Base-by-base conservation (phyloP, 2,888 invertebrate genomes). In the Galerucella pusilla region DNA sequence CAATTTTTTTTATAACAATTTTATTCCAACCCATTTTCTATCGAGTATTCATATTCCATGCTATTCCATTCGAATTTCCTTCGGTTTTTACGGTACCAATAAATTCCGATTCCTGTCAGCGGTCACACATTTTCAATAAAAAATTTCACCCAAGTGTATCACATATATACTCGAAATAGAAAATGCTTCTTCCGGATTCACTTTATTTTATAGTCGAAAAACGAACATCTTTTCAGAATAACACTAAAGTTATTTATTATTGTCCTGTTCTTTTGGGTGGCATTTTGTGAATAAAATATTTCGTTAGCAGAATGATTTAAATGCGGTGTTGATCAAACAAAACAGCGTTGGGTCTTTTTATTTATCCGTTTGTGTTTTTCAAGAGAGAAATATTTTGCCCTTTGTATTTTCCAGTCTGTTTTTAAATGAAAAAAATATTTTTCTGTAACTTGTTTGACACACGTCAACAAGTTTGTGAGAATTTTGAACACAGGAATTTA, bases 141-240 rank as follows among this genome's bases (percentile, higher is more conserved):
- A 77, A 77, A 75, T 75, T 77, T 73, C 75, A 75, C 77, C 77
- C 77, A 68, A 72, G 77, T 74, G 77, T 77, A 74, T 75, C 73
- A 74, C 73, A 75, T 61, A 71, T 73, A 77, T 73, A 75, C 65
- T 64, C 75, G 64, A 64, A 71, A 73, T 71, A 60, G 70, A 70
- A 73, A 71, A 73, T 65, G 73, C 68, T 73, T 74, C 74, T 71
- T 68, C 73, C 64, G 54, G 67, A 68, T 68, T 75, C 71, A 68
- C 71, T 76, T 76, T 76, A 76, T 76, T 76, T 76, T 76, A 74
- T 71, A 71, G 65, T 49, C 69, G 64, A 63, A 65, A 76, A 71
- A 76, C 70, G 70, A 71, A 71, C 65, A 71, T 71, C 71, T 71
- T 71, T 59, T 65, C 66, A 1, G 71, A 71, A 71, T 66, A 71